Evolutionary conservation across 2,113 vertebrate species (phyloP), one percentile per base, ranked within the genome.

Genomic region (Rhynchopsitta pachyrhyncha): DNA sequence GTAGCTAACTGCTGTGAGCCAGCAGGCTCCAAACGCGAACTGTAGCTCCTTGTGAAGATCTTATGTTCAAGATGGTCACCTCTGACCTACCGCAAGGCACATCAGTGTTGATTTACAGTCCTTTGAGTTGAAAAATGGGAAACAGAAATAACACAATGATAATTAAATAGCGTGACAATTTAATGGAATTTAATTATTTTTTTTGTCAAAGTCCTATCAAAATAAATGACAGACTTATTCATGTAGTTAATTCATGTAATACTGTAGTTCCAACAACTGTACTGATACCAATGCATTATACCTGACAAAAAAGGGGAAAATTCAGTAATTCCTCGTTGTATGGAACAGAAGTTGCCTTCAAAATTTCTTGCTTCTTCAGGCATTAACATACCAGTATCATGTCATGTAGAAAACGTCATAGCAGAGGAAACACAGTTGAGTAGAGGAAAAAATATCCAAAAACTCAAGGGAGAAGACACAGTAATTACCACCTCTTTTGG

Each of bases 11-110:
- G 94, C 94, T 92, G 84, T 79, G 78, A 96, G 86, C 57, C 92
- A 97, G 92, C 94, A 86, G 92, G 88, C 81, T 86, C 90, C 91
- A 94, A 95, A 89, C 41, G 46, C n/a, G 42, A 95, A 53, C 46
- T 69, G 49, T 23, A 69, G 76, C 42, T 88, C 86, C 74, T 93
- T 52, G 59, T 39, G 49, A 78, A 67, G 53, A 88, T 86, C 73
- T 50, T 64, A 7, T 46, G 76, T 41, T 78, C 79, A 87, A 89
- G 77, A 90, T 53, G 53, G 80, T 64, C 69, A 79, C 64, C 80
- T 85, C 71, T 96, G 86, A 90, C 88, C 74, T 70, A 73, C 49
- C 67, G 67, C 89, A 86, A 81, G 88, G 74, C 62, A 60, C 37
- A 88, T 46, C 39, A 89, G 24, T 66, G 73, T 41, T 82, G 64